Conservation (phyloP, 2,113 vertebrate species). For the Mola mola region DNA sequence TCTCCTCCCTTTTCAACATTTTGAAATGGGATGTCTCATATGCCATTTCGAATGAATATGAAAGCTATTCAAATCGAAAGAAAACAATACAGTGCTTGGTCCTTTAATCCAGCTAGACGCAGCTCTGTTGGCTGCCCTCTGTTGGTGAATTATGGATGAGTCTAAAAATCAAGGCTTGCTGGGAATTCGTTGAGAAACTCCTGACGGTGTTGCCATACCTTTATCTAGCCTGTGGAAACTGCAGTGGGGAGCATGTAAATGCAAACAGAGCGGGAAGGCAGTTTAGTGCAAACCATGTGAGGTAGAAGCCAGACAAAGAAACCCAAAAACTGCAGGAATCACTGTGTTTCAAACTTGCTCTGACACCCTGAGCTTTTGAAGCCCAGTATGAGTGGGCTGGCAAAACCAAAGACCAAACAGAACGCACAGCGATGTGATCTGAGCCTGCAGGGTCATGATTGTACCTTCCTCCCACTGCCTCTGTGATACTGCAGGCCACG, state of each 20-base stretch:
- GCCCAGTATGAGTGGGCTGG: slow-evolving; percentile 47
- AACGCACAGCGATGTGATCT: slow-evolving; percentile 34
- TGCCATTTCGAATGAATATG: slow-evolving; percentile 50
- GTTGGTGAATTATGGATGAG: slow-evolving; percentile 77
- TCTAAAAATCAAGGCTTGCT: slow-evolving; percentile 66
- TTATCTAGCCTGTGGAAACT: slow-evolving; percentile 48
- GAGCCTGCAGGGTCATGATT: slow-evolving; percentile 52
- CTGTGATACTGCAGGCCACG: slow-evolving; percentile 49
- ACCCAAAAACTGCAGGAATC: background rate
- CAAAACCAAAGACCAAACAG: background rate
- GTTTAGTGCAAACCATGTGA: slow-evolving; percentile 45
- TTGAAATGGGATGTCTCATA: slow-evolving; percentile 49
- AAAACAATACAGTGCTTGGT: slow-evolving; percentile 45
- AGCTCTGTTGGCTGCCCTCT: slow-evolving; percentile 60
- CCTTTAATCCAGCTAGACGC: slow-evolving; percentile 60
- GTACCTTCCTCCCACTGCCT: slow-evolving; percentile 53
- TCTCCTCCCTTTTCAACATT: slow-evolving; percentile 32
- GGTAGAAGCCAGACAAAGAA: slow-evolving; percentile 27
- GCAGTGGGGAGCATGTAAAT: background rate
- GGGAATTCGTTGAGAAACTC: slow-evolving; percentile 67
- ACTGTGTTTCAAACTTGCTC: slow-evolving; percentile 26
- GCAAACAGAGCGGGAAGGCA: background rate
- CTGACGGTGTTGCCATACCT: slow-evolving; percentile 72
- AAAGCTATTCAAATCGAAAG: slow-evolving; percentile 59
- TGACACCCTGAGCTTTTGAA: slow-evolving; percentile 17